Percentiles rank a stretch among this genome's conserved stretches.
Evolutionary conservation across 2,797 vertebrate genomes (phyloP).

Genomic region (Rhinatrema bivittatum): DNA sequence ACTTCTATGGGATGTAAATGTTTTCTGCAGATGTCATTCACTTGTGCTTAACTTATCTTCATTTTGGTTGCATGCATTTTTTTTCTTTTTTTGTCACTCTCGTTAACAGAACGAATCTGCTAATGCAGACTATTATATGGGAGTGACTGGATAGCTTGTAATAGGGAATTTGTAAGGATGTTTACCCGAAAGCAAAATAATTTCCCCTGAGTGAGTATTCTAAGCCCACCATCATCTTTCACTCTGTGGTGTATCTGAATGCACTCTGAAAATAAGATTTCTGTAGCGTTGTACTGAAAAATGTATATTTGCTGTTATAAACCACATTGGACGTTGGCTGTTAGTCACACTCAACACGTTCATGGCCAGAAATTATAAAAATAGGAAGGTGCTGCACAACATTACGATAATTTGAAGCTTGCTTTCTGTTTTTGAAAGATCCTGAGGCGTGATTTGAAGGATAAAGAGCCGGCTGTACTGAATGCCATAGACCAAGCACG

Average conservation of each 20-base stretch:
- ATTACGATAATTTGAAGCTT: constrained; percentile 5
- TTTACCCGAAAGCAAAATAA: neutral
- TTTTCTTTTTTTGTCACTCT: no score
- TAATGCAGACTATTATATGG: neutral
- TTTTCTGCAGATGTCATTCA: constrained; percentile 9
- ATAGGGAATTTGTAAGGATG: constrained; percentile 1
- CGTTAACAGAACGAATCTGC: no score
- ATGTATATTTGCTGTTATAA: constrained; percentile 13
- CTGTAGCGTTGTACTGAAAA: neutral
- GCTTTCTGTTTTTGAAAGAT: constrained; percentile 53
- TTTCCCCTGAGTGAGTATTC: constrained; percentile 1
- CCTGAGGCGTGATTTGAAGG: constrained; percentile 78
- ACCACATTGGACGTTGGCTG: neutral
- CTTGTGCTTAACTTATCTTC: constrained; percentile 19
- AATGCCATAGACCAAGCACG: constrained; percentile 84
- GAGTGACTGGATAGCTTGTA: neutral
- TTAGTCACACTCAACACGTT: neutral
- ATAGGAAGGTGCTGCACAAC: neutral
- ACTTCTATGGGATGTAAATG: constrained; percentile 17
- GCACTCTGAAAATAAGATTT: neutral
- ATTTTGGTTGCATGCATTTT: neutral
- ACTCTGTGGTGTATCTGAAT: constrained; percentile 2
- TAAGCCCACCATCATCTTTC: neutral
- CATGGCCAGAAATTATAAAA: constrained; percentile 6
- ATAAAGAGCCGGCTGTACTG: constrained; percentile 77